Base-by-base conservation (phyloP, 2,888 invertebrate genomes). In the Gymnocheta viridis region DNA sequence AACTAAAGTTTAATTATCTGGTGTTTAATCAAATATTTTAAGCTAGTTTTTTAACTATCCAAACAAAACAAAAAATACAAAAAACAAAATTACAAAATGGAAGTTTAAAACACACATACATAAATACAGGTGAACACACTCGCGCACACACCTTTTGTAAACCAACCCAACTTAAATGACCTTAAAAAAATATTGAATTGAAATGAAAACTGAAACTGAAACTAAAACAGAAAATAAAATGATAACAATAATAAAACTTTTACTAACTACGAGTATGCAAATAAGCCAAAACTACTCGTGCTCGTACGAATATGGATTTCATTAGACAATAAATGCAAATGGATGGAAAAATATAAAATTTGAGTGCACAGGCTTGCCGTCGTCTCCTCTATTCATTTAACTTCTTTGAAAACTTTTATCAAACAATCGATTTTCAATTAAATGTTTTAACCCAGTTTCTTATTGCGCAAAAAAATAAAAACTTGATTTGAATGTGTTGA, bases 401-500 rank as follows among this genome's bases (percentile, higher is more conserved):
- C 12, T 54, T 60, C 17, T 81, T 69, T 19, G 29, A n/a, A 60
- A 79, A 74, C 81, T 81, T 77, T 47, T 81, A 81, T 84, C 80
- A 80, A 60, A 72, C 80, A 76, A 84, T 84, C 84, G 84, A 84
- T 84, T 84, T 81, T 84, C 84, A 84, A 84, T 84, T 84, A 73
- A 76, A 81, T 69, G 80, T 64, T 84, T 81, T 84, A 81, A 84
- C 77, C 84, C 84, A 81, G 73, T 81, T 84, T 41, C 51, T 22
- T 60, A 29, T 49, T 35, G 19, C 27, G 22, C 69, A 51, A 19
- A 47, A 49, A 60, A 56, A 12, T 29, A 5, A 32, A 22, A 12
- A 35, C 7, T 24, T 24, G n/a, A 22, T 32, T 66, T 32, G 2
- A 29, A 44, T 78, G 41, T 17, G n/a, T n/a, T n/a, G n/a, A n/a